phyloP scores from a whole-genome alignment of 2,888 invertebrate genomes.

The Agrochola lychnidis region DNA sequence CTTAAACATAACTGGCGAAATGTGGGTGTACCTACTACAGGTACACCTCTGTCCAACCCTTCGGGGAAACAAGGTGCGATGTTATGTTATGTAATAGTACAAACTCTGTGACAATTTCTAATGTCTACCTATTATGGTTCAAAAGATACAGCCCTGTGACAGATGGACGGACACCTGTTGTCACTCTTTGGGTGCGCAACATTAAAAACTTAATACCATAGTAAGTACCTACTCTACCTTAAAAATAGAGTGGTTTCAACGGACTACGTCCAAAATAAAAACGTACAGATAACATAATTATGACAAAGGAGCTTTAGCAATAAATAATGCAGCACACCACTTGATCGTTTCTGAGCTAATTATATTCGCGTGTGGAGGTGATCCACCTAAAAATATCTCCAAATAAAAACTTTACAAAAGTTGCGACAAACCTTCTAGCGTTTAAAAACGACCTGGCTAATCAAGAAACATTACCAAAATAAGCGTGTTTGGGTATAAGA shows the following conservation, averaged over 20 bases:
- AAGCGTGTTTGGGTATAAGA: neutral
- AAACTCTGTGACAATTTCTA: neutral
- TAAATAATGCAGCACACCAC: conserved; percentile 14
- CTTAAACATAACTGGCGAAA: too few relatives aligned
- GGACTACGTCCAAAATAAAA: conserved; percentile 1
- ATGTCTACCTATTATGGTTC: neutral
- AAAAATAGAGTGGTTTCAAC: neutral
- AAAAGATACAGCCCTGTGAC: too few relatives aligned
- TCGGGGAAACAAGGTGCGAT: too few relatives aligned
- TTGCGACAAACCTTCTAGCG: conserved; percentile 17
- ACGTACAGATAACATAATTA: neutral
- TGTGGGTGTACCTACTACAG: too few relatives aligned
- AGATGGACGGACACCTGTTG: neutral
- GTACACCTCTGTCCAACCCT: too few relatives aligned
- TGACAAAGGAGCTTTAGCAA: neutral
- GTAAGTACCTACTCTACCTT: neutral
- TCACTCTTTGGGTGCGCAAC: neutral
- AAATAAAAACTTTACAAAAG: conserved; percentile 11
- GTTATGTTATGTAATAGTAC: too few relatives aligned
- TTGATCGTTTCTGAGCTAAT: conserved; percentile 21
- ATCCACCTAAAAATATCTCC: conserved; percentile 19
- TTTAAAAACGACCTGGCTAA: neutral
- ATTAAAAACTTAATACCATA: neutral
- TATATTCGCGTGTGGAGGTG: conserved; percentile 39
- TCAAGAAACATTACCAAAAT: neutral